Base-by-base conservation (phyloP, 2,888 invertebrate species). In the Eurois occulta region DNA sequence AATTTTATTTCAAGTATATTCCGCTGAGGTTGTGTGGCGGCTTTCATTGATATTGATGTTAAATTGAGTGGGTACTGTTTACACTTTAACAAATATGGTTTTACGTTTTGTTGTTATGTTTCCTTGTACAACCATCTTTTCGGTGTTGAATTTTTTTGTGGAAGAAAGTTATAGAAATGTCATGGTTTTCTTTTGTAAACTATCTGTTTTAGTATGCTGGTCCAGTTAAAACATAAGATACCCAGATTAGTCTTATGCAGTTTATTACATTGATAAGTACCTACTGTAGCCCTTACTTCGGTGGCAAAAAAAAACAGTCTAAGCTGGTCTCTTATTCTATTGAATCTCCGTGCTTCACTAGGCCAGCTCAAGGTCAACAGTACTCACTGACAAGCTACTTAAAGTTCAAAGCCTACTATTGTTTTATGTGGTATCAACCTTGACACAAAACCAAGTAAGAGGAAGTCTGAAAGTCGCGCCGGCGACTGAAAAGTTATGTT, bases 1-100 rank as follows among this genome's bases (percentile, higher is more conserved):
- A 83, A 75, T 84, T 79, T 79, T 79, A 83, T 86, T 85, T 77
- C 66, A 46, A 81, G 72, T 85, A 60, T 77, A 82, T 72, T 75
- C 16, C 62, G 58, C 28, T n/a, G 48, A 72, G 68, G 62, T 76
- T 75, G 38, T 48, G 62, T 8, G 60, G 48, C 60, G 24, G 78
- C 77, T 85, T 62, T 72, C 78, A 82, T 83, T 83, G 72, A 77
- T 74, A 83, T 78, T 65, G 82, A 77, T 73, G 65, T 70, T 35
- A 60, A 78, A 77, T 77, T 77, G 72, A 73, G 77, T 76, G 52
- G 46, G 72, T 76, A 72, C 80, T 64, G 80, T 79, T 85, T 75
- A 75, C 84, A 69, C 69, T 43, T 52, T 69, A 55, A 69, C 84
- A 41, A 84, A 75, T 68, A 75, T 52, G 24, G 52, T 41, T 72